phyloP scores from a whole-genome alignment of 2,113 vertebrate genomes.

The Prinia subflava region DNA sequence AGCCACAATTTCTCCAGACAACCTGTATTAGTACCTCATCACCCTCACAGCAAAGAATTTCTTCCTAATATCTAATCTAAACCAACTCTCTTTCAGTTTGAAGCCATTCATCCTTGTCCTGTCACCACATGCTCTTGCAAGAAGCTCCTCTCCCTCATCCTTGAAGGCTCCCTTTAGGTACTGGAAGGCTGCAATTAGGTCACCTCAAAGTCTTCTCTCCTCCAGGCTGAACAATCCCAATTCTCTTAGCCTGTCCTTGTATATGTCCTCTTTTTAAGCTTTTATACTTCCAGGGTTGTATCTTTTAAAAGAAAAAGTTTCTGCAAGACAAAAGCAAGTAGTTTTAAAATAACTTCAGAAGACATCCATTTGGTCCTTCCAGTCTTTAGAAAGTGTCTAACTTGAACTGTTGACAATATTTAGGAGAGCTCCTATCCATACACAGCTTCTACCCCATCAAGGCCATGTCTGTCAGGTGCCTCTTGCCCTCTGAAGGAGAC shows the following conservation, averaged over 20 bases:
- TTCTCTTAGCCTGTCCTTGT: background rate
- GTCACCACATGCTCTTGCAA: background rate
- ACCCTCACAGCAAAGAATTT: background rate
- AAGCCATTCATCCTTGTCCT: background rate
- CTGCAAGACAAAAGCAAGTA: background rate
- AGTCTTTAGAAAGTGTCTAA: background rate
- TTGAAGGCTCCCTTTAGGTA: background rate
- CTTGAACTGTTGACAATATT: background rate
- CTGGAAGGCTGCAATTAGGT: background rate
- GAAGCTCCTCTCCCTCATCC: background rate
- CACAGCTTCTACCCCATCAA: background rate
- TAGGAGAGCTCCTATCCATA: background rate
- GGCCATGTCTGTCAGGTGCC: too few species aligned
- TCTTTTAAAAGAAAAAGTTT: background rate
- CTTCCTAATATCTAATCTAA: background rate
- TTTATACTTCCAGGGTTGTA: background rate
- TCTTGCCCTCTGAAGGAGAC: background rate
- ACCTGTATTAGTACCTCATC: background rate
- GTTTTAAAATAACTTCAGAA: background rate
- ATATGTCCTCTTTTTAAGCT: background rate
- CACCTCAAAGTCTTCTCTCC: background rate
- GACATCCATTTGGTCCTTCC: background rate
- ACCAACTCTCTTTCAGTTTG: background rate
- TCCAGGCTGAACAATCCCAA: background rate
- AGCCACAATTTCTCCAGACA: background rate